Evolutionary conservation across 2,888 invertebrate genomes (phyloP).

Genomic region (Hecatera dysodea): DNA sequence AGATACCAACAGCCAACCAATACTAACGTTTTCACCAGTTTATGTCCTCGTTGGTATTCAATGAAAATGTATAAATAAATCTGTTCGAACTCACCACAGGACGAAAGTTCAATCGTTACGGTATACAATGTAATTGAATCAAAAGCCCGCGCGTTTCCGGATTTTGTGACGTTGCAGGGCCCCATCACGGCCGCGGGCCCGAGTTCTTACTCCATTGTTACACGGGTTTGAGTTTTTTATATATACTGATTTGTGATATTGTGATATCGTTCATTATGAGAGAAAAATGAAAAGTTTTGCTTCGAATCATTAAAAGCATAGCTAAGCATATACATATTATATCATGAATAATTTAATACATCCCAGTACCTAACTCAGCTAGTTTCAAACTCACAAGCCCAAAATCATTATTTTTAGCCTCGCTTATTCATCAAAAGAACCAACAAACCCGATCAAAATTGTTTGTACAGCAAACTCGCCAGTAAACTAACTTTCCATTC

Average conservation of each 20-base stretch:
- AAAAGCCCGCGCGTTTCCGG: constrained; percentile 62
- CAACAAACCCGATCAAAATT: constrained; percentile 25
- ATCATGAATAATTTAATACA: background rate
- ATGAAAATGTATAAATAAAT: constrained; percentile 20
- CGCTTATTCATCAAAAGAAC: constrained; percentile 24
- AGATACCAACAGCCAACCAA: no score
- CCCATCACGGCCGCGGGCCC: no score
- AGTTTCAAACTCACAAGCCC: background rate
- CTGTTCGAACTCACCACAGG: background rate
- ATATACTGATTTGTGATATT: no score
- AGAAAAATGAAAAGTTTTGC: background rate
- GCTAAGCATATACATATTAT: no score
- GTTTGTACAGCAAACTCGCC: constrained; percentile 29
- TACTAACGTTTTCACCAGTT: no score
- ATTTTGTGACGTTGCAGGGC: constrained; percentile 37
- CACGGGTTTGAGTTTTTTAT: constrained; percentile 18
- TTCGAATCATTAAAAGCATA: background rate
- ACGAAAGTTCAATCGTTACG: constrained; percentile 48
- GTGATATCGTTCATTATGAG: no score
- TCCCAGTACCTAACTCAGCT: background rate
- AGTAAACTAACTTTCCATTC: constrained; percentile 41
- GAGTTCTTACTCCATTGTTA: no score
- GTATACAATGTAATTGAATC: constrained; percentile 68
- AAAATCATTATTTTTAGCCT: background rate
- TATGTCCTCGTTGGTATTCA: no score